phyloP scores from a whole-genome alignment of 2,797 vertebrate genomes.

The Enteromius unitaeniatus region DNA sequence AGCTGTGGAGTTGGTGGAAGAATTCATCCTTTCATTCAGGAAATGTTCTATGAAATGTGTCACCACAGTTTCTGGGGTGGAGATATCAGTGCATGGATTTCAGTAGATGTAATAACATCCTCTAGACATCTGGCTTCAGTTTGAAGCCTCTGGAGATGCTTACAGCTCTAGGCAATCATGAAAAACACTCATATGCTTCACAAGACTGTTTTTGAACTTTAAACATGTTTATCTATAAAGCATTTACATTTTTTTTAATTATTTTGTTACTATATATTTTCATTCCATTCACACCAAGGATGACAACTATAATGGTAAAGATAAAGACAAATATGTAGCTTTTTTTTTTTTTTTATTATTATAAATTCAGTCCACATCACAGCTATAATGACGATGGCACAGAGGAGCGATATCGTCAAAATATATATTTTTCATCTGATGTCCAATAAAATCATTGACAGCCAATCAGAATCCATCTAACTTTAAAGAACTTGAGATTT shows the following conservation, averaged over 20 bases:
- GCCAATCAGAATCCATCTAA: neutral
- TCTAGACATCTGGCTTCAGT: neutral
- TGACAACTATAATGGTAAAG: neutral
- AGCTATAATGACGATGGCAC: neutral
- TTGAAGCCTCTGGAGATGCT: neutral
- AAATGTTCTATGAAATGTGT: neutral
- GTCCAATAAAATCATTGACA: neutral
- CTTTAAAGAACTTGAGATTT: neutral
- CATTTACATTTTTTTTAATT: neutral
- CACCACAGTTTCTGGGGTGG: neutral
- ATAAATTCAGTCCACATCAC: neutral
- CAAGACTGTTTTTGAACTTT: neutral
- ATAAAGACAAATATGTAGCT: neutral
- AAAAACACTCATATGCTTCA: slow-evolving; percentile 3
- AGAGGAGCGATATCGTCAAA: neutral
- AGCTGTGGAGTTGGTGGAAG: neutral
- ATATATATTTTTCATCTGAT: neutral
- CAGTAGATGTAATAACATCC: slow-evolving; percentile 7
- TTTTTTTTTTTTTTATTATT: neutral
- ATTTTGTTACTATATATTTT: neutral
- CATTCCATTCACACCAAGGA: neutral
- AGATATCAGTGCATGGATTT: neutral
- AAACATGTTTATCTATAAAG: neutral
- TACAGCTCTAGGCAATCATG: neutral
- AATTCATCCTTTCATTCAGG: neutral